Evolutionary conservation across 2,113 vertebrate genomes (phyloP).

Genomic region (Lagopus leucura): DNA sequence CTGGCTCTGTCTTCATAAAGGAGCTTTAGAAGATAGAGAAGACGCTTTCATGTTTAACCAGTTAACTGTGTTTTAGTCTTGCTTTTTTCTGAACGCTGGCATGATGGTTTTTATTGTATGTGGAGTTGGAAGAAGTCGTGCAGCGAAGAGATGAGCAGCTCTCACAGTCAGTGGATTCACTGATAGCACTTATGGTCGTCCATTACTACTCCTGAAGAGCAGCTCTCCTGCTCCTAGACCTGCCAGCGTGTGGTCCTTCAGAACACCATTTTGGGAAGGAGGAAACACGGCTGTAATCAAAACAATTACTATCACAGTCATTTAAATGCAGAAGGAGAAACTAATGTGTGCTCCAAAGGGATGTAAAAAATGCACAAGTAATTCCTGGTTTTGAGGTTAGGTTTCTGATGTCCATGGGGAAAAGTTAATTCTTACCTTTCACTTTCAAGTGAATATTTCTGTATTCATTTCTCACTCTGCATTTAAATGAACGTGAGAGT

Average conservation of each 20-base stretch:
- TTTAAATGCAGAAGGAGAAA: conserved; percentile 70
- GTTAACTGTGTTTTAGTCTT: neutral
- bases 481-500: conserved; percentile 71
- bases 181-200: conserved; percentile 54
- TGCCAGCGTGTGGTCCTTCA: conserved; percentile 72
- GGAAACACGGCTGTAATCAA: conserved; percentile 73
- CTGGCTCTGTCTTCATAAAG: neutral
- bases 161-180: neutral
- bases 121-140: neutral
- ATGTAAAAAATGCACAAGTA: conserved; percentile 56
- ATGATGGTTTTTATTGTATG: neutral
- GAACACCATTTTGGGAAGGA: conserved; percentile 68
- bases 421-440: conserved; percentile 74
- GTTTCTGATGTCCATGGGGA: conserved; percentile 73
- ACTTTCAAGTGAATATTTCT: conserved; percentile 72
- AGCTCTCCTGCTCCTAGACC: conserved; percentile 54
- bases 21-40: neutral
- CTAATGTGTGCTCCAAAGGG: conserved; percentile 63
- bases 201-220: conserved; percentile 69
- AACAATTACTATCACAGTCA: conserved; percentile 73
- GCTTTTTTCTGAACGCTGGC: neutral
- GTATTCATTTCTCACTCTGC: conserved; percentile 72
- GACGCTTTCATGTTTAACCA: neutral
- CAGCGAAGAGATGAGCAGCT: neutral
- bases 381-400: conserved; percentile 66